These are phyloP conservation scores for Apodemus speciosus DNA, from an alignment of 2,113 vertebrate genomes.

Conservation along the genomic window DNA sequence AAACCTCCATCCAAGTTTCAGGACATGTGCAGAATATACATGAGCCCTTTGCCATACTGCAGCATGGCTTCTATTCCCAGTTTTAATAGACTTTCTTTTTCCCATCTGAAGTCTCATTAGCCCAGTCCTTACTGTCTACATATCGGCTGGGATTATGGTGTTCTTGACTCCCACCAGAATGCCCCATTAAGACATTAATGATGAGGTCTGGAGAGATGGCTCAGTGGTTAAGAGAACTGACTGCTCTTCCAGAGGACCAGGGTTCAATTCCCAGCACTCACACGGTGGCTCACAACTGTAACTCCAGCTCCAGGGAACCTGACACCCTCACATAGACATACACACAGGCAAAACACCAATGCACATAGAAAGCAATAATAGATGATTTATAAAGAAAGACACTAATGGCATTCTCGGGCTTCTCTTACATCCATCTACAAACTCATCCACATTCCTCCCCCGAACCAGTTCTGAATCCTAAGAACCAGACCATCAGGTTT, in stretches of 20 bases:
- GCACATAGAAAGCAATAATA: background rate
- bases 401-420: background rate
- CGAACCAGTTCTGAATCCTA: background rate
- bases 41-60: background rate
- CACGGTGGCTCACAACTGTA: background rate
- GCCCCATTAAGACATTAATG: background rate
- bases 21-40: background rate
- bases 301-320: background rate
- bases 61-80: background rate
- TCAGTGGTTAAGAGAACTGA: background rate
- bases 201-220: background rate
- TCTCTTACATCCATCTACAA: background rate
- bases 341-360: background rate
- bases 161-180: background rate
- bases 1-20: no score
- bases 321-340: background rate
- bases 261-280: background rate
- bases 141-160: background rate
- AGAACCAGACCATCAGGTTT: background rate
- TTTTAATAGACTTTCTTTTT: no score
- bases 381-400: background rate
- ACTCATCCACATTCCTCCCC: background rate
- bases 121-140: background rate
- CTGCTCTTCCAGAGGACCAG: background rate
- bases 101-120: background rate